phyloP scores from a whole-genome alignment of 2,113 vertebrate genomes.

The Catagonus wagneri region DNA sequence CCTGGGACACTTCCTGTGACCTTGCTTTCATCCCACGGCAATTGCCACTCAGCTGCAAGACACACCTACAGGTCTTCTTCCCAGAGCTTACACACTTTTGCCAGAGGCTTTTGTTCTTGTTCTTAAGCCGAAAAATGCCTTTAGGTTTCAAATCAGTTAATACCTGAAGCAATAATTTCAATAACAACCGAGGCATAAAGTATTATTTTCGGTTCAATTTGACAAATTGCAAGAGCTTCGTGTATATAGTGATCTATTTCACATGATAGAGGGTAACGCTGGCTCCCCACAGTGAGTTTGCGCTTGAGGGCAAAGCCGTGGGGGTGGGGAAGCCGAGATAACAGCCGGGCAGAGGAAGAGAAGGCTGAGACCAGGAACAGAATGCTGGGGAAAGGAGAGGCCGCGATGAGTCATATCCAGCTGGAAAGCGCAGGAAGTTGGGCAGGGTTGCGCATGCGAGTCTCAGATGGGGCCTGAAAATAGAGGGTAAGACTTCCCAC shows the following conservation, averaged over 20 bases:
- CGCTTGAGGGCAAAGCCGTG: background rate
- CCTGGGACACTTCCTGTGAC: rapidly evolving
- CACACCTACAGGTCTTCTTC: background rate
- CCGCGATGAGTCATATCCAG: background rate
- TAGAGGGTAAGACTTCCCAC: too few species aligned
- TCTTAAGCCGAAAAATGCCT: background rate
- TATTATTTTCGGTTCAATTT: background rate
- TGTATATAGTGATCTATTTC: background rate
- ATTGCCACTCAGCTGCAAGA: rapidly evolving
- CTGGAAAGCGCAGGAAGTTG: background rate
- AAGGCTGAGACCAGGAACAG: background rate
- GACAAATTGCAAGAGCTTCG: background rate
- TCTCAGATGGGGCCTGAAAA: background rate
- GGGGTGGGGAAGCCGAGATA: background rate
- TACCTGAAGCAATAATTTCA: background rate
- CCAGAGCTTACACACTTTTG: background rate
- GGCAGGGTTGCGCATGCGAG: rapidly evolving
- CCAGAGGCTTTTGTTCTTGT: background rate
- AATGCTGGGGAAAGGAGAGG: background rate
- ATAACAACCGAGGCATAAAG: too few species aligned
- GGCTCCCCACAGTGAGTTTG: too few species aligned
- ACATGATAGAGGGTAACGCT: rapidly evolving
- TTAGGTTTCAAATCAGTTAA: background rate
- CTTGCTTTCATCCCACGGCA: rapidly evolving
- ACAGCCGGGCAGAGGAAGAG: background rate